phyloP scores from a whole-genome alignment of 2,888 invertebrate species.

The Lasioglossum calceatum region DNA sequence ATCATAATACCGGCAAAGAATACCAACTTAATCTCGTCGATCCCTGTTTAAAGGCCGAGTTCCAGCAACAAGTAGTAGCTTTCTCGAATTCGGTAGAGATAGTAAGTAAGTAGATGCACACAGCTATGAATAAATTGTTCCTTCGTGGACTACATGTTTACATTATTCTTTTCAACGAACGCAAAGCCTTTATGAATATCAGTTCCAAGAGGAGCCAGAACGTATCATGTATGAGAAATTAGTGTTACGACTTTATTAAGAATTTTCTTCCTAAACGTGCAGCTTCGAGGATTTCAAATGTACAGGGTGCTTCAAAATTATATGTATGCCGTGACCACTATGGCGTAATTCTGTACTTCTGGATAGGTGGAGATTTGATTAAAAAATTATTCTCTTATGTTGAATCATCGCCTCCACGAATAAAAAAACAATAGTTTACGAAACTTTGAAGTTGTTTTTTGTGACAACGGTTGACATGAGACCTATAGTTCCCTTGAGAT shows the following conservation, averaged over 20 bases:
- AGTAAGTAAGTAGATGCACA: background rate
- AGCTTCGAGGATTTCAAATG: background rate
- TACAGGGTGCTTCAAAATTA: background rate
- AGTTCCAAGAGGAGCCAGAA: background rate
- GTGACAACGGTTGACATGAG: too few species aligned
- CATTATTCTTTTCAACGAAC: background rate
- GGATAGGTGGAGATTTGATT: too few species aligned
- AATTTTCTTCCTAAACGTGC: background rate
- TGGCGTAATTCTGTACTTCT: too few species aligned
- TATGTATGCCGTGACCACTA: too few species aligned
- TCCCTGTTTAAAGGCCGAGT: background rate
- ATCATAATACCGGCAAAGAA: background rate
- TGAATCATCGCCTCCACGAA: too few species aligned
- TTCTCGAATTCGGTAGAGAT: background rate
- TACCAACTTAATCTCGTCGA: background rate
- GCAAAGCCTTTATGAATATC: background rate
- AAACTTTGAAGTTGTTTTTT: too few species aligned
- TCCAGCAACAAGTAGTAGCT: slow-evolving; percentile 12
- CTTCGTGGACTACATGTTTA: background rate
- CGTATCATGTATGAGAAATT: background rate
- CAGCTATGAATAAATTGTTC: slow-evolving; percentile 8
- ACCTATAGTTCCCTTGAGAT: too few species aligned
- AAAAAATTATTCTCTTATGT: too few species aligned
- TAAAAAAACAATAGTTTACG: background rate
- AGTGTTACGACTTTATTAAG: background rate